Evolutionary conservation across 2,113 vertebrate genomes (phyloP).

Genomic region (Paralichthys olivaceus): DNA sequence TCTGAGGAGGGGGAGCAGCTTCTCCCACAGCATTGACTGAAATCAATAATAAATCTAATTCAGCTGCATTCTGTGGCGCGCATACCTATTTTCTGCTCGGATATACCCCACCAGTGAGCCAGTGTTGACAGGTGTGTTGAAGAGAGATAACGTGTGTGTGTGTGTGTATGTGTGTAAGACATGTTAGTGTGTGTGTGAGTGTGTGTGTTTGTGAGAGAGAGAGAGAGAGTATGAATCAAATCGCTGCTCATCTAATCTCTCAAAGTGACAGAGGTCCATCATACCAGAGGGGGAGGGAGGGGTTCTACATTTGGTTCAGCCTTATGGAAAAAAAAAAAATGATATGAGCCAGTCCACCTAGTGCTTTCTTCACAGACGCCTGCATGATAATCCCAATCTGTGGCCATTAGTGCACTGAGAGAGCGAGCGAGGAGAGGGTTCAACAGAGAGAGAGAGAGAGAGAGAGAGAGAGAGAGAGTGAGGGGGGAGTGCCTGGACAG

Average conservation of each 20-base stretch:
- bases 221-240: constrained; percentile 57
- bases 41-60: constrained; percentile 71
- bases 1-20: constrained; percentile 25
- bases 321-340: constrained; percentile 42
- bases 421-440: constrained; percentile 62
- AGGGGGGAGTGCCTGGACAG: constrained; percentile 50
- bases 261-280: constrained; percentile 71
- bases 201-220: background rate
- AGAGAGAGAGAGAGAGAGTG: constrained; percentile 36
- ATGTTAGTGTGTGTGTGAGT: background rate
- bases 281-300: constrained; percentile 17
- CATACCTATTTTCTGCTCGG: constrained; percentile 30
- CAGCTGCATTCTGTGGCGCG: constrained; percentile 39
- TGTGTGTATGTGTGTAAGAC: background rate
- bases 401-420: constrained; percentile 77
- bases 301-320: constrained; percentile 51
- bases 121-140: constrained; percentile 49
- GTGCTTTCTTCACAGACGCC: constrained; percentile 78
- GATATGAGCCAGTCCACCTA: constrained; percentile 61
- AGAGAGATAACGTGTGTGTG: background rate
- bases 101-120: constrained; percentile 40
- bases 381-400: constrained; percentile 85
- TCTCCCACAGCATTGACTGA: constrained; percentile 31
- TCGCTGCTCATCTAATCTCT: constrained; percentile 72
- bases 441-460: constrained; percentile 30